Evolutionary conservation across 2,888 invertebrate genomes (phyloP).

Genomic region (Microplitis deprimator): DNA sequence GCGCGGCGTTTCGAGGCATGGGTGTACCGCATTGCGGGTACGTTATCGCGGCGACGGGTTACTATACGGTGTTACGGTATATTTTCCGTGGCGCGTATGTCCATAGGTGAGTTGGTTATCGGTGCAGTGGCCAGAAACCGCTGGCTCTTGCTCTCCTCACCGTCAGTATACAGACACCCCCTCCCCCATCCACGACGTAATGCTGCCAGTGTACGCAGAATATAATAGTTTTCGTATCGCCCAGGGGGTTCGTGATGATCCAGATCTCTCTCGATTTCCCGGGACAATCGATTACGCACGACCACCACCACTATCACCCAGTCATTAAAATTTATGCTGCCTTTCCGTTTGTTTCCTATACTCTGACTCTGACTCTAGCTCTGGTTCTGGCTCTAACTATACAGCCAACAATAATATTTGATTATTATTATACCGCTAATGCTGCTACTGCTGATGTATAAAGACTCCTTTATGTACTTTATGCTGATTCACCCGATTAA

Average conservation of each 20-base stretch:
- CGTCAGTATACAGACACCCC: neutral
- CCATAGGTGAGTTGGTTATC: conserved; percentile 48
- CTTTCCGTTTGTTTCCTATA: neutral
- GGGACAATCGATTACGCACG: conserved; percentile 31
- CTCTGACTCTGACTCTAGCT: neutral
- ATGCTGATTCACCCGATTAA: conserved; percentile 20
- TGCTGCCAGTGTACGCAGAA: too few species aligned
- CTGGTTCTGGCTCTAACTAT: neutral
- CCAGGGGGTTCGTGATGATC: neutral
- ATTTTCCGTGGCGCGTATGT: conserved; percentile 47
- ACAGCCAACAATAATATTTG: neutral
- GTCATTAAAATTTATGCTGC: conserved; percentile 8
- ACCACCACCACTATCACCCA: neutral
- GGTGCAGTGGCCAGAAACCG: conserved; percentile 39
- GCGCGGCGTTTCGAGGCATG: conserved; percentile 55
- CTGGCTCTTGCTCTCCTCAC: neutral
- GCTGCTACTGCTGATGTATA: neutral
- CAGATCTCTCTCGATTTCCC: conserved; percentile 2
- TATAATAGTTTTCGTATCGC: neutral
- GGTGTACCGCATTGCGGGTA: conserved; percentile 66
- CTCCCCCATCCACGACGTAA: too few species aligned
- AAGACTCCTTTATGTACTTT: neutral
- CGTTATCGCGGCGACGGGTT: conserved; percentile 63
- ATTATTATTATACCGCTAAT: conserved; percentile 1
- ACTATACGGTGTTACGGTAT: conserved; percentile 46